Evolutionary conservation across 2,888 invertebrate species (phyloP).

Genomic region (Nomada fucata): DNA sequence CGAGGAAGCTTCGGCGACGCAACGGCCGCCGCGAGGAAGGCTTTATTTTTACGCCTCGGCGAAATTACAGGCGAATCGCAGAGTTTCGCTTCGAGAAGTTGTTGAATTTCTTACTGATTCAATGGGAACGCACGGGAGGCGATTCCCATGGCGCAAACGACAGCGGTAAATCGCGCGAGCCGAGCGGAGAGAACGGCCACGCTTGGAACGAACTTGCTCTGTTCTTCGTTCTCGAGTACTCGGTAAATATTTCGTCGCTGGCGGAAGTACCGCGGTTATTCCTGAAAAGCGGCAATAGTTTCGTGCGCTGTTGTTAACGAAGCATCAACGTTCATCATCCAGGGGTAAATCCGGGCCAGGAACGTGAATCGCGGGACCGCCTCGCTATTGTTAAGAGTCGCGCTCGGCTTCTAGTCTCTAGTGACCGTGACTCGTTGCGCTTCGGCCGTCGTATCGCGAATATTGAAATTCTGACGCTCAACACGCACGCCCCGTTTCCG

Average conservation of each 20-base stretch:
- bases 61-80: background rate
- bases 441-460: background rate
- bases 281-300: conserved; percentile 8
- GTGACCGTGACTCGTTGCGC: too few species aligned
- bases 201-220: background rate
- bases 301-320: conserved; percentile 10
- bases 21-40: background rate
- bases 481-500: background rate
- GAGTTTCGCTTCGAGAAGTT: too few species aligned
- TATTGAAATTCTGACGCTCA: conserved; percentile 14
- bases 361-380: background rate
- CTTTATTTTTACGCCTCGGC: background rate
- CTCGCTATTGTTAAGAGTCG: background rate
- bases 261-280: background rate
- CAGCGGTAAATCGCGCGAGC: conserved; percentile 1
- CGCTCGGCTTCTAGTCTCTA: background rate
- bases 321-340: conserved; percentile 9
- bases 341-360: background rate
- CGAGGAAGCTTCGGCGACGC: background rate
- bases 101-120: background rate
- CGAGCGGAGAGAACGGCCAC: background rate
- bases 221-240: background rate
- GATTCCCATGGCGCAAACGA: background rate
- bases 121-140: background rate
- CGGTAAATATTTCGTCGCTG: conserved; percentile 11